phyloP scores from a whole-genome alignment of 2,797 vertebrate species.

The Chloroceryle inda region DNA sequence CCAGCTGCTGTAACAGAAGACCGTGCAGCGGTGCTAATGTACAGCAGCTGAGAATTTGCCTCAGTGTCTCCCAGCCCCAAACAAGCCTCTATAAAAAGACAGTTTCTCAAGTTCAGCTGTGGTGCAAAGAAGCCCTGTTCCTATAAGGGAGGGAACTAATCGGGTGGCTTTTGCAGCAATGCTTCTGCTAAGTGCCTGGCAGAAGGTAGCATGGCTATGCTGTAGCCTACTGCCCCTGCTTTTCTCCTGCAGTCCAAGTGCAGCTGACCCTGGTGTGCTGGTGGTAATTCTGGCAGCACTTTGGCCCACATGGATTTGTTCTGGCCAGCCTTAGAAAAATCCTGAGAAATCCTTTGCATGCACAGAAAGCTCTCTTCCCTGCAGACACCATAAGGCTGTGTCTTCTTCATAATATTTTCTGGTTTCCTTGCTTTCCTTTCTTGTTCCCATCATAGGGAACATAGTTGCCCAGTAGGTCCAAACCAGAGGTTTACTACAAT shows the following conservation, averaged over 20 bases:
- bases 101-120: constrained; percentile 42
- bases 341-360: background rate
- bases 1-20: constrained; percentile 54
- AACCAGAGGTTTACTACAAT: background rate
- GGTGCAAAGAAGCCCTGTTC: background rate
- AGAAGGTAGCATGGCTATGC: fast-evolving
- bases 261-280: background rate
- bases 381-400: background rate
- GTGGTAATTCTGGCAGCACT: background rate
- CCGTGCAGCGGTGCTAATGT: constrained; percentile 42
- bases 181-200: background rate
- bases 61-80: constrained; percentile 9
- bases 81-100: constrained; percentile 60
- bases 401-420: background rate
- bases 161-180: fast-evolving
- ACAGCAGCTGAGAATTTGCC: constrained; percentile 59
- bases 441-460: background rate
- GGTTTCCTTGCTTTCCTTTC: background rate
- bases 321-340: background rate
- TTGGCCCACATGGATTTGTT: background rate
- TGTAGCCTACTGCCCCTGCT: background rate
- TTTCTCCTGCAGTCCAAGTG: background rate
- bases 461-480: background rate
- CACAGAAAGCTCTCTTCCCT: background rate
- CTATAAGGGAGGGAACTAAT: background rate